Base-by-base conservation (phyloP, 2,113 vertebrate species). In the Plotosus lineatus region DNA sequence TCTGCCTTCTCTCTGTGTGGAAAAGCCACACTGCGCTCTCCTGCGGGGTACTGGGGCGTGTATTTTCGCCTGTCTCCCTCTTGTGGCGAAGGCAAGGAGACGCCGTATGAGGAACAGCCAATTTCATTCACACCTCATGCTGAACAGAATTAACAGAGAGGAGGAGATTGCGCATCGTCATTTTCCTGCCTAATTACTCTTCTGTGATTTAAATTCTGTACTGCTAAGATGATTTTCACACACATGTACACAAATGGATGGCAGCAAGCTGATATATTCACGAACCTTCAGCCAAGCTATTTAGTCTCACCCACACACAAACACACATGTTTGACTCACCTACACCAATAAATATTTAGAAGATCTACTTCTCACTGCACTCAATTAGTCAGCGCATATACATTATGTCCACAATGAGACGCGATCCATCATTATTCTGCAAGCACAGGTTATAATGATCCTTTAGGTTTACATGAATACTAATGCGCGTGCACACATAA, bases 341-440 rank as follows among this genome's bases (percentile, higher is more conserved):
- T 38, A 68, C 81, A 38, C 36, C 26, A 44, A 81, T 83, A 86
- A 86, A 86, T 86, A 86, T 83, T 83, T 75, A 78, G 74, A 83
- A 78, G 61, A 75, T 68, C 63, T 78, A 17, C 83, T 83, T 85
- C 68, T 85, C 73, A 19, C 73, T 55, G 72, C 21, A 56, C 80
- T 85, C 76, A 75, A 74, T 78, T 85, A 68, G 28, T 86, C 87
- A 87, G 82, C 88, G 83, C 88, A 86, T 86, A 83, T 81, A 84
- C 88, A 88, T 90, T 90, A 90, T 88, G 73, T 83, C 63, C 71
- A 86, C 89, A 91, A 88, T 87, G 84, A 89, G 82, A 89, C 82
- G 56, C 80, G 81, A 91, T 92, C 88, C 89, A 87, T 92, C 89
- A 86, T 86, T 85, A 86, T 89, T 83, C 79, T 77, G 87, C 85